Percentiles rank a stretch among this genome's conserved stretches.
Conservation (phyloP, 2,113 vertebrate species). For the Sprattus sprattus region DNA sequence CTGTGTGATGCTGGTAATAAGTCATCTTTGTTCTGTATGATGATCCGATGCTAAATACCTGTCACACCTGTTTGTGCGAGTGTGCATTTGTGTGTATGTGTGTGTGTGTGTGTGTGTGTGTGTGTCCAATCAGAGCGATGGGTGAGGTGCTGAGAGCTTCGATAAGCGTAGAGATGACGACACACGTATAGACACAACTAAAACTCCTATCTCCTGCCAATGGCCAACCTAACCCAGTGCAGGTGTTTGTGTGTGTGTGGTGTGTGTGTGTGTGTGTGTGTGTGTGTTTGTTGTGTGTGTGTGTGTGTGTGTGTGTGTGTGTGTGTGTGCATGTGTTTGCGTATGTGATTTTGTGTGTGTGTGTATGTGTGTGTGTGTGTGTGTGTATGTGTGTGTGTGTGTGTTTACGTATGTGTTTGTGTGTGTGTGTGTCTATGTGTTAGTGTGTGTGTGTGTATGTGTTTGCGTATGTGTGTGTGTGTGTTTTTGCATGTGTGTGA, state of each 20-base stretch:
- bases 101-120: background rate
- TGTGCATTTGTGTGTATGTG: background rate
- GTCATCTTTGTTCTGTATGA: no score
- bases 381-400: background rate
- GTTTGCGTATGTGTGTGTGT: background rate
- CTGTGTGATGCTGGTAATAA: no score
- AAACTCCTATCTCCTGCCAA: no score
- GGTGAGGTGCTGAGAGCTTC: conserved; percentile 61
- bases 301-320: background rate
- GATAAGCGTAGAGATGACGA: conserved; percentile 58
- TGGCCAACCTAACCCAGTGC: no score
- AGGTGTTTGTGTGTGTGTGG: background rate
- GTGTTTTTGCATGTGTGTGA: no score
- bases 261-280: background rate
- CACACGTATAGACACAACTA: no score
- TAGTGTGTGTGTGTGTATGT: background rate
- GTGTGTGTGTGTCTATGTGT: background rate
- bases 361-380: background rate
- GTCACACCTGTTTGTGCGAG: background rate
- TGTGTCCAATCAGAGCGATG: background rate
- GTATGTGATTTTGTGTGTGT: background rate
- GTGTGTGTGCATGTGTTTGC: background rate
- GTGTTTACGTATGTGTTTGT: background rate
- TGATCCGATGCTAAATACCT: no score
- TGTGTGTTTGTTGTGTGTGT: background rate